A percentile compares a stretch with the other conserved stretches of the same genome.
phyloP scores from a whole-genome alignment of 2,888 invertebrate species.

The Chirona hameri region DNA sequence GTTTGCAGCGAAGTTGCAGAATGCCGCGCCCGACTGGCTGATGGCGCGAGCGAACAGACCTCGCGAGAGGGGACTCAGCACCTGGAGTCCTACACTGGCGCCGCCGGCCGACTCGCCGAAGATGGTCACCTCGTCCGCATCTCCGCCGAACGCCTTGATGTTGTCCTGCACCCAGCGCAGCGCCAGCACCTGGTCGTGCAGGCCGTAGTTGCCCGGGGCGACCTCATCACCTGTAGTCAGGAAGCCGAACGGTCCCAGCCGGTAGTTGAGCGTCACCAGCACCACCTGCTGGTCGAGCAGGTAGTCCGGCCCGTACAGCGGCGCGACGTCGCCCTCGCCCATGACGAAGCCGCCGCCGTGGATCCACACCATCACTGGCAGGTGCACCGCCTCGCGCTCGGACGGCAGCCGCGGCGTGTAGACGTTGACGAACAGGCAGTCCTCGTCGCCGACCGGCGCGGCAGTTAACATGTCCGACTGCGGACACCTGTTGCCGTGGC shows the following conservation, averaged over 20 bases:
- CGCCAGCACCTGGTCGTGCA: constrained; percentile 33
- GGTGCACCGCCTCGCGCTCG: not conserved
- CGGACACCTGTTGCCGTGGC: constrained; percentile 60
- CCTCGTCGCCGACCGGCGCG: constrained; percentile 87
- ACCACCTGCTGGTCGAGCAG: constrained; percentile 38
- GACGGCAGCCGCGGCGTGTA: constrained; percentile 68
- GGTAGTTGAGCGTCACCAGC: constrained; percentile 40
- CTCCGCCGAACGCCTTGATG: constrained; percentile 32
- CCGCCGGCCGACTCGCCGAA: constrained; percentile 34
- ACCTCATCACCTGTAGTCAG: constrained; percentile 29
- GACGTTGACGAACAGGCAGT: constrained; percentile 90
- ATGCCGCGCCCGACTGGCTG: constrained; percentile 27
- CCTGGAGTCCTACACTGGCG: constrained; percentile 30
- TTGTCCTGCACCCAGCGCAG: constrained; percentile 33
- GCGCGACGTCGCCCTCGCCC: constrained; percentile 37
- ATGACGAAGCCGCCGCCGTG: constrained; percentile 41
- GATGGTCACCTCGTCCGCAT: constrained; percentile 32
- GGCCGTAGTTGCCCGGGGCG: constrained; percentile 35
- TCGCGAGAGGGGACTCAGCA: constrained; percentile 28
- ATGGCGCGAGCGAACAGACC: constrained; percentile 32
- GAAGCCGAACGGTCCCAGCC: constrained; percentile 38
- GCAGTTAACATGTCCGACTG: constrained; percentile 85
- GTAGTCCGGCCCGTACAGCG: constrained; percentile 34
- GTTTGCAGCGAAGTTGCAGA: not conserved
- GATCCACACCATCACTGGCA: constrained; percentile 41